phyloP scores from a whole-genome alignment of 2,113 vertebrate genomes.

The Gallinago undulata region DNA sequence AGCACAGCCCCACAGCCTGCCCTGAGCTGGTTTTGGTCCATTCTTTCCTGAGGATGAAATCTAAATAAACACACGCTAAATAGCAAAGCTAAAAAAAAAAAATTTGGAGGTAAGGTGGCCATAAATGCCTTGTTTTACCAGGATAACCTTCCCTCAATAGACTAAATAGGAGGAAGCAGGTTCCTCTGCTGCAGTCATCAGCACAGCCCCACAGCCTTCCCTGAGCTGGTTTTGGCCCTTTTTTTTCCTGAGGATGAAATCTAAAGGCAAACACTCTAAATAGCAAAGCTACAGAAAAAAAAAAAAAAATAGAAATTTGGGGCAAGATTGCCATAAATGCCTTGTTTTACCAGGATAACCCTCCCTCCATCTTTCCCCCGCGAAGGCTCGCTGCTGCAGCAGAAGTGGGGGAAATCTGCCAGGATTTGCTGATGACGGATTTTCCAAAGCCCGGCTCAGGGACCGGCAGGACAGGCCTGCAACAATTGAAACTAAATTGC shows the following conservation, averaged over 20 bases:
- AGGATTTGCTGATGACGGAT: conserved; percentile 23
- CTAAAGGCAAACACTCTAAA: too few relatives aligned
- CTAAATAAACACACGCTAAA: too few relatives aligned
- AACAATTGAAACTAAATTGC: conserved; percentile 54
- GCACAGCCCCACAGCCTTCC: not conserved
- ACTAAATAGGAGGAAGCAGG: not conserved
- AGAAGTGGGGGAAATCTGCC: not conserved
- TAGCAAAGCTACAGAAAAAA: too few relatives aligned
- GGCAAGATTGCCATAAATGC: too few relatives aligned
- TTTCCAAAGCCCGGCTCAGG: conserved; percentile 15
- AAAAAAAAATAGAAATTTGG: too few relatives aligned
- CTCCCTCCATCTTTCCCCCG: not conserved
- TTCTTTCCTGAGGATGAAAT: not conserved
- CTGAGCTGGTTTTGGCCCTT: not conserved
- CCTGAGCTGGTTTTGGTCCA: not conserved
- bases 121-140: too few relatives aligned
- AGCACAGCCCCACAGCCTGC: not conserved
- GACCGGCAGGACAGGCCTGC: not conserved
- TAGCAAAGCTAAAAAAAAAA: too few relatives aligned
- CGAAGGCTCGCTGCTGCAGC: not conserved
- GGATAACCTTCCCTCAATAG: not conserved
- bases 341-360: too few relatives aligned
- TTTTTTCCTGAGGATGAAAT: too few relatives aligned
- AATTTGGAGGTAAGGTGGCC: not conserved
- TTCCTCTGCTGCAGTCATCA: not conserved